Percentiles rank a stretch among this genome's conserved stretches.
phyloP scores from a whole-genome alignment of 2,888 invertebrate species.

The Acanthoscelides obtectus region DNA sequence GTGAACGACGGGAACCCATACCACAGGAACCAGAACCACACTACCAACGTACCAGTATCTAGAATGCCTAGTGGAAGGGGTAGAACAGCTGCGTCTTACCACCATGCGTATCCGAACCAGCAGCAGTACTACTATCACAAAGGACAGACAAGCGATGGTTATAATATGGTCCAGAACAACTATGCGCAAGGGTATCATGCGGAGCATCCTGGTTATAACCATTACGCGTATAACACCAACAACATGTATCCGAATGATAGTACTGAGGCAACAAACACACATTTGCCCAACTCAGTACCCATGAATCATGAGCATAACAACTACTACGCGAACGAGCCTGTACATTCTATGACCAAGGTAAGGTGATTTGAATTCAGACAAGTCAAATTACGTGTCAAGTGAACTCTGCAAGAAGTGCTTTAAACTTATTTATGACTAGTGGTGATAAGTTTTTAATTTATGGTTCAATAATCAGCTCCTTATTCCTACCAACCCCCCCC shows the following conservation, averaged over 20 bases:
- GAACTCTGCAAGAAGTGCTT: no score
- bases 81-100: slow-evolving; percentile 42
- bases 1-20: slow-evolving; percentile 40
- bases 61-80: slow-evolving; percentile 34
- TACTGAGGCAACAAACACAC: slow-evolving; percentile 30
- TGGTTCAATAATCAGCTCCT: no score
- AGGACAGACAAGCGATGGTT: slow-evolving; percentile 45
- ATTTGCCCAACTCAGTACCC: slow-evolving; percentile 36
- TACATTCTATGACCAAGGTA: slow-evolving; percentile 17
- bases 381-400: no score
- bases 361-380: neutral
- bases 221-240: slow-evolving; percentile 38
- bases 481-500: no score
- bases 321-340: slow-evolving; percentile 41
- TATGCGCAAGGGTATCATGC: slow-evolving; percentile 39
- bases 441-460: no score
- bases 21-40: slow-evolving; percentile 35
- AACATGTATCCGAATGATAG: slow-evolving; percentile 41
- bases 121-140: slow-evolving; percentile 53
- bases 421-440: no score
- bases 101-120: slow-evolving; percentile 49
- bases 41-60: slow-evolving; percentile 26
- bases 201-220: slow-evolving; percentile 40
- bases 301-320: slow-evolving; percentile 34
- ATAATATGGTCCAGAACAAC: slow-evolving; percentile 27